These are phyloP conservation scores for Euzetes globulus DNA, from an alignment of 2,888 invertebrate species.

Conservation along the genomic window DNA sequence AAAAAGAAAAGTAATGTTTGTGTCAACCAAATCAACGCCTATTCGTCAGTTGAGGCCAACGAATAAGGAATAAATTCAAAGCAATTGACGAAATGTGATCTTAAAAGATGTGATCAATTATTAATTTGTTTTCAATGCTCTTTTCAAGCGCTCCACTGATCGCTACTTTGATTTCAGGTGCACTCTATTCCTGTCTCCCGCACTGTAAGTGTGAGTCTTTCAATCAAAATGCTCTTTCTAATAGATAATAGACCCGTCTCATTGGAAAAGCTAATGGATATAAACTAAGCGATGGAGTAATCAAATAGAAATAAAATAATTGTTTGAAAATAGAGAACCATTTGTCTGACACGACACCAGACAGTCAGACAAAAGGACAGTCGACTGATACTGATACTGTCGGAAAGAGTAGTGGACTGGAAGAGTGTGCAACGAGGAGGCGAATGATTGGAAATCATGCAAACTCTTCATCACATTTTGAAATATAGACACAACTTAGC, in stretches of 20 bases:
- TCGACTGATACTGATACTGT: not conserved
- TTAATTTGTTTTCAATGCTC: constrained; percentile 25
- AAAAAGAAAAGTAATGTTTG: not conserved
- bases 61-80: constrained; percentile 4
- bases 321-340: not conserved
- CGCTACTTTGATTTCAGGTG: constrained; percentile 28
- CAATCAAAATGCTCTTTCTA: too few species aligned
- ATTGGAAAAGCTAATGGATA: too few species aligned
- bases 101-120: constrained; percentile 27
- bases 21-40: constrained; percentile 23
- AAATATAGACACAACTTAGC: not conserved
- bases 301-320: not conserved
- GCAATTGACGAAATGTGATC: constrained; percentile 6
- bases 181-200: not conserved
- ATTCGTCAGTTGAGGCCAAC: not conserved
- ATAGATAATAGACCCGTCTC: not conserved
- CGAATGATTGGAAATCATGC: constrained; percentile 16
- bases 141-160: not conserved
- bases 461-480: constrained; percentile 7
- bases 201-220: not conserved
- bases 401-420: not conserved
- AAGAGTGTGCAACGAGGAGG: not conserved
- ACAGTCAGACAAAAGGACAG: constrained; percentile 14
- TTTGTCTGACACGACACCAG: not conserved
- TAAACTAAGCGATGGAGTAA: too few species aligned